Conservation (phyloP, 2,113 vertebrate genomes). For the Ceyx cyanopectus region DNA sequence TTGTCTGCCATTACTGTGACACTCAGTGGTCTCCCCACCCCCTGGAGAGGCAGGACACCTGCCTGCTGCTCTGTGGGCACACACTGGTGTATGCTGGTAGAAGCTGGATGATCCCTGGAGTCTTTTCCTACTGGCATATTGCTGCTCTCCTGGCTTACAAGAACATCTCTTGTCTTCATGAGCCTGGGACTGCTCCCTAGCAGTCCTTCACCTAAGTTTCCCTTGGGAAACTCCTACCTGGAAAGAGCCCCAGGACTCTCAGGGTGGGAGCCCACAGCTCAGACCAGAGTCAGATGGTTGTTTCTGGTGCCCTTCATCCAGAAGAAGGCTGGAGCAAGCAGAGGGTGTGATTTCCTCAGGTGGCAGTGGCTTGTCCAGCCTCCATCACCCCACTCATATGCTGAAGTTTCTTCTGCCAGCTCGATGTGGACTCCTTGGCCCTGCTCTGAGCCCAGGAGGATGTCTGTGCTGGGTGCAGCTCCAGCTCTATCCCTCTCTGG, state of each 20-base stretch:
- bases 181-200: background rate
- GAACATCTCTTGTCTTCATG: background rate
- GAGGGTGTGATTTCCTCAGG: background rate
- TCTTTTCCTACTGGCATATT: background rate
- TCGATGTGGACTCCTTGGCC: too few species aligned
- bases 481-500: background rate
- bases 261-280: background rate
- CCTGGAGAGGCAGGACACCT: background rate
- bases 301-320: background rate
- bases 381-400: accelerated
- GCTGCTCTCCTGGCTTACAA: background rate
- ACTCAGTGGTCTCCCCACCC: background rate
- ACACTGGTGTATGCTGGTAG: background rate
- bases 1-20: background rate
- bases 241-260: background rate
- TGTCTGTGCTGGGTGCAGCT: background rate
- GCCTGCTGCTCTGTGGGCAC: background rate
- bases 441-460: background rate
- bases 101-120: background rate
- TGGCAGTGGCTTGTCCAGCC: background rate
- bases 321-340: background rate
- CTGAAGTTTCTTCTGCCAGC: background rate
- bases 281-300: background rate
- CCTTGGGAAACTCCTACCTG: background rate
- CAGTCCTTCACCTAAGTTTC: background rate